Evolutionary conservation across 2,113 vertebrate genomes (phyloP), one percentile per base, ranked within the genome.

Genomic region (Agelaius tricolor): DNA sequence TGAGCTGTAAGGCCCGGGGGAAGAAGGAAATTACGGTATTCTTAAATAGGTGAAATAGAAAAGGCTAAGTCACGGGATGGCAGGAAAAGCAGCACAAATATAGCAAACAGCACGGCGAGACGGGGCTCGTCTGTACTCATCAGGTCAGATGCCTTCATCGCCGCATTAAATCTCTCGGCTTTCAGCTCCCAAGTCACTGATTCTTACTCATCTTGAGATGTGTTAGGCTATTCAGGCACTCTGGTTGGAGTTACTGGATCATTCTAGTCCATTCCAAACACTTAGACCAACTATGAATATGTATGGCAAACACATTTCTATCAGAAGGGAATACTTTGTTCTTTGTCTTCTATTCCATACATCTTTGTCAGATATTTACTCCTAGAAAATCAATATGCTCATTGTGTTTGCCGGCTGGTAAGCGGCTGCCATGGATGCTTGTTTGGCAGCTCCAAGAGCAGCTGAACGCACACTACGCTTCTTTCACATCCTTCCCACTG

Each of bases 301-400:
- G 41, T 46, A 81, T 12, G 83, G 68, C 47, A 61, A 92, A 68
- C 90, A 58, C 44, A 89, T 94, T 92, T 86, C 65, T 72, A 30
- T 27, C 68, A 49, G 63, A 80, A 74, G 8, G 15, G 65, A 93
- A 75, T 28, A 33, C 59, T 95, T 52, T n/a, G 72, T 93, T 83
- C 93, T 93, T 95, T 96, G 92, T 96, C 52, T 68, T 68, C 44
- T 71, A 1, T 41, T 75, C 79, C 52, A 54, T 86, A 47, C 10
- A 13, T 96, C 92, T 87, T 57, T 69, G 85, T 92, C 83, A 86
- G 68, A 83, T 51, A 61, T 44, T 94, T 82, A 59, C 67, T 94
- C 74, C 77, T 49, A 21, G 73, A 67, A 92, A 84, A 68, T 96
- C 94, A 95, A 30, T 94, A 68, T 79, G 20, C 57, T 78, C 77